Conservation (phyloP, 2,888 invertebrate species). For the Caenorhabditis virilis region DNA sequence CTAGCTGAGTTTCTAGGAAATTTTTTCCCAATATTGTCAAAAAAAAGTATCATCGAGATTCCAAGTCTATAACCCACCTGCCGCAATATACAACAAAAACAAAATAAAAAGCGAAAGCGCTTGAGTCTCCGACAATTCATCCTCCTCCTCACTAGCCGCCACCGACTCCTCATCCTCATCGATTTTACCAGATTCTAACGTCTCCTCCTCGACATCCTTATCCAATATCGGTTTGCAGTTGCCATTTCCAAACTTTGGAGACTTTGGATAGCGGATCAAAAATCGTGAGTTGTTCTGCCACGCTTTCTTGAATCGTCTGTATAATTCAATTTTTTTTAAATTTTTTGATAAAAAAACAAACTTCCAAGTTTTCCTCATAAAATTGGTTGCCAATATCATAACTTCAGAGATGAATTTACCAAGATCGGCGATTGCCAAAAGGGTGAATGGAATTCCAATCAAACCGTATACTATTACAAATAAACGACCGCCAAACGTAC, state of each 20-base stretch:
- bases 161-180: slow-evolving; percentile 15
- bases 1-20: too few relatives aligned
- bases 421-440: slow-evolving; percentile 66
- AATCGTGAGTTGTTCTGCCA: slow-evolving; percentile 10
- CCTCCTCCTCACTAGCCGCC: slow-evolving; percentile 24
- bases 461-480: slow-evolving; percentile 66
- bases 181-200: slow-evolving; percentile 40
- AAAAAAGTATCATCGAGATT: too few relatives aligned
- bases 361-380: slow-evolving; percentile 30
- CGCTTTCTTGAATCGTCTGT: slow-evolving; percentile 19
- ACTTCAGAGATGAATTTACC: slow-evolving; percentile 67
- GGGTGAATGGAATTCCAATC: slow-evolving; percentile 65
- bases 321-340: too few relatives aligned
- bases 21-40: too few relatives aligned
- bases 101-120: slow-evolving; percentile 55
- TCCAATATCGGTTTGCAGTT: slow-evolving; percentile 24
- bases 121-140: slow-evolving; percentile 40
- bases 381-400: slow-evolving; percentile 40
- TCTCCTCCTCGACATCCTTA: slow-evolving; percentile 37
- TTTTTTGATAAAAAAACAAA: too few relatives aligned
- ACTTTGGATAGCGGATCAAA: slow-evolving; percentile 22
- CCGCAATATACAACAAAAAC: slow-evolving; percentile 58
- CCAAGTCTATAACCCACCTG: too few relatives aligned
- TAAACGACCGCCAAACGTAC: slow-evolving; percentile 60
- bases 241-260: slow-evolving; percentile 9